Base-by-base conservation (phyloP, 2,888 invertebrate genomes). In the Horisme vitalbata region DNA sequence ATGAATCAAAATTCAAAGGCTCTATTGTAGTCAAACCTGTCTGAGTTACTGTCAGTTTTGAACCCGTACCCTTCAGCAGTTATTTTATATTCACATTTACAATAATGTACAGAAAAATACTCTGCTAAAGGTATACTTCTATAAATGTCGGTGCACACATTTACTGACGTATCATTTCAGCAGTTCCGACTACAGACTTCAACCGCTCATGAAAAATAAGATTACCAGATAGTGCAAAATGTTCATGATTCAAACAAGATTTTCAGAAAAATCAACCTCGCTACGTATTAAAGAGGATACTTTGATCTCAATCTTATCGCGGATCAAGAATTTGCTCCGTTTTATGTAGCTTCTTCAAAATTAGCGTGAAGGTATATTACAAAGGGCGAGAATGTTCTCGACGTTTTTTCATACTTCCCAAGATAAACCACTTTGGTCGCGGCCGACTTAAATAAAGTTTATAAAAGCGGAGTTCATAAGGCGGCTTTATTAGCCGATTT, bases 401-500 rank as follows among this genome's bases (percentile, higher is more conserved):
- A 63, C 51, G 35, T 73, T 71, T 63, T 68, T 64, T 55, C 61
- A 61, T 60, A 67, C 61, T 65, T 62, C 57, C 52, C 36, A 44
- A 64, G 62, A 65, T 66, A 63, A 69, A 68, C 68, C 70, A 67
- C 74, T 74, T 71, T 73, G 68, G 65, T 62, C 65, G 65, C 58
- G 67, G 68, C 70, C 60, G 65, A 71, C 65, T 73, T 65, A 59
- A 52, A 59, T 65, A 75, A 79, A 78, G 65, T 83, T 82, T 83
- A 71, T 79, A 75, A 81, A 78, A 79, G 76, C 74, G 57, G 77
- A 82, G 79, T 79, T 84, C 74, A 82, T 83, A 82, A 83, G 76
- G 72, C 75, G 71, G 71, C 79, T 82, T 82, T 83, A 84, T 83
- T 82, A 79, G 76, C 69, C 68, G 71, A 79, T 78, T 77, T 75